phyloP scores from a whole-genome alignment of 2,888 invertebrate species.

The Yponomeuta evonymella region DNA sequence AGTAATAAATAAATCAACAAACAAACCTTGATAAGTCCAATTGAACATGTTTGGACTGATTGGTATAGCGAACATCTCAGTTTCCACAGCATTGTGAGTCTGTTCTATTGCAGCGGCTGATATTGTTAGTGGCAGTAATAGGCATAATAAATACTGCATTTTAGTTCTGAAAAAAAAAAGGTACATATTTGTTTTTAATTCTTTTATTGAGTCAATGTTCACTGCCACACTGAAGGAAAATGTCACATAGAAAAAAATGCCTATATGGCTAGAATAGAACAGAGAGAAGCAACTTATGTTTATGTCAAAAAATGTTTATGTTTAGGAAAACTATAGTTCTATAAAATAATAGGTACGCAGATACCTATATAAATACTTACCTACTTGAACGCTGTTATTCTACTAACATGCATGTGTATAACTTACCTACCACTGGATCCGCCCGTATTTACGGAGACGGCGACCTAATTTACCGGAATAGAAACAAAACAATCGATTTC shows the following conservation, averaged over 20 bases:
- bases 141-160: slow-evolving; percentile 20
- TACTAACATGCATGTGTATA: slow-evolving; percentile 14
- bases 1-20: not conserved
- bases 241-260: not conserved
- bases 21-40: slow-evolving; percentile 83
- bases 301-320: not conserved
- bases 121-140: slow-evolving; percentile 16
- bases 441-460: slow-evolving; percentile 20
- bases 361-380: not conserved
- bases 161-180: slow-evolving; percentile 30
- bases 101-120: slow-evolving; percentile 21
- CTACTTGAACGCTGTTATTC: slow-evolving; percentile 23
- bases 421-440: not conserved
- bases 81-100: slow-evolving; percentile 76
- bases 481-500: slow-evolving; percentile 58
- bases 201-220: not conserved
- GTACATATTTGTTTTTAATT: not conserved
- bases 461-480: slow-evolving; percentile 52
- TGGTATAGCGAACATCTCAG: slow-evolving; percentile 86
- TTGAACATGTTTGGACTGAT: slow-evolving; percentile 87
- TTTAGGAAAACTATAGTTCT: not conserved
- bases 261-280: not conserved
- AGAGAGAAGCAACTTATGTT: not conserved
- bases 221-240: not conserved
- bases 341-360: not conserved